Conservation (phyloP, 92 coral and sea anemone species). For the Epizoanthus rinbou region DNA sequence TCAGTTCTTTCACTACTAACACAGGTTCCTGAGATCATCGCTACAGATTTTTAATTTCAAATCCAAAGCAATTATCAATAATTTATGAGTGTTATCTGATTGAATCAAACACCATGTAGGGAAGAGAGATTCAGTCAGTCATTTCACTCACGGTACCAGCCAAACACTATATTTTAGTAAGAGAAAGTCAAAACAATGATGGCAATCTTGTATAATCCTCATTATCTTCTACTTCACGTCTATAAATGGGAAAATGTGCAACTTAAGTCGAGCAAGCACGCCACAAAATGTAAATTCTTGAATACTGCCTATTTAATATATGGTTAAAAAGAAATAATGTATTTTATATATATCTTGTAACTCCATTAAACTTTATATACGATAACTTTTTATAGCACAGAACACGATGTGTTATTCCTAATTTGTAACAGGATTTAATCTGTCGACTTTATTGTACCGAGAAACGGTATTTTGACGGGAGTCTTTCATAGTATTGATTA, state of each 20-base stretch:
- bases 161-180: neutral
- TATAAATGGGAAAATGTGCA: neutral
- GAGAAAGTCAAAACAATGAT: neutral
- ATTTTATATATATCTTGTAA: too few species aligned
- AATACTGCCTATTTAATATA: neutral
- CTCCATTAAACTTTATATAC: too few species aligned
- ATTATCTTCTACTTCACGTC: neutral
- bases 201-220: neutral
- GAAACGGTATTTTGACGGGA: too few species aligned
- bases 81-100: slow-evolving; percentile 26
- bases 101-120: neutral
- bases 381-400: too few species aligned
- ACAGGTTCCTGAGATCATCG: slow-evolving; percentile 40
- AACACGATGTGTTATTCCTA: too few species aligned
- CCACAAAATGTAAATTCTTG: neutral
- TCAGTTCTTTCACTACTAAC: slow-evolving; percentile 8
- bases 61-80: slow-evolving; percentile 30
- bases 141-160: slow-evolving; percentile 35
- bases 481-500: too few species aligned
- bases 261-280: neutral
- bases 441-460: too few species aligned
- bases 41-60: neutral
- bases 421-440: too few species aligned
- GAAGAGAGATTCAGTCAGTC: neutral
- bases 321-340: too few species aligned